Base-by-base conservation (phyloP, 2,888 invertebrate species). In the Drosophila subquinaria region DNA sequence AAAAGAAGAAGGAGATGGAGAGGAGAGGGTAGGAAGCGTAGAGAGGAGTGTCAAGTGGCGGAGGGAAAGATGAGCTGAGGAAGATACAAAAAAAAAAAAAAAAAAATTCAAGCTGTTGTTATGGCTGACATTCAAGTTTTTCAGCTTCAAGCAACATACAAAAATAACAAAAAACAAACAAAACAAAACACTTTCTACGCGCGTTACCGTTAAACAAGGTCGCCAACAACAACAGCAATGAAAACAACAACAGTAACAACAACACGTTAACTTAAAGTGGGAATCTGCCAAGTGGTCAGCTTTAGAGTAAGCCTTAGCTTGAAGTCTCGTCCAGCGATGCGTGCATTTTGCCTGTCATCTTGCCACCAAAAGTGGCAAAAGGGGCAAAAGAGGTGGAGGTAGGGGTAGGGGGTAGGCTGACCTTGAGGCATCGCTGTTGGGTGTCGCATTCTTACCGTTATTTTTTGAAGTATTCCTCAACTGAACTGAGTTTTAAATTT, bases 201-300 rank as follows among this genome's bases (percentile, higher is more conserved):
- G 84, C 87, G 73, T 83, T 90, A 90, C 90, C 86, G 86, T 86
- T 85, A 88, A 88, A 86, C 85, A 86, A 86, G 85, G 85, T 86
- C 85, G 86, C 73, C 87, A 75, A 71, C 73, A 84, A 76, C 76
- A 50, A 35, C 62, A 59, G 40, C 52, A 63, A n/a, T 36, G 57
- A n/a, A 42, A 61, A 52, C 23, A 36, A 13, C 57, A 52, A 13
- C 23, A 36, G 10, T 53, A 47, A 13, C 56, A 65, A 65, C 61
- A 60, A 68, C 75, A 51, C 50, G 62, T 69, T 81, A 15, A 61
- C 60, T 53, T 43, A 65, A 71, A 23, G 63, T 51, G 47, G 42
- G 68, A 63, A 55, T 78, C 68, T 78, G 62, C 42, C 61, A 73
- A 64, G 55, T 38, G 35, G 27, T 63, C 40, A 40, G 57, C 42